A percentile compares a stretch with the other conserved stretches of the same genome.
phyloP scores from a whole-genome alignment of 2,113 vertebrate species.

The Solea senegalensis region DNA sequence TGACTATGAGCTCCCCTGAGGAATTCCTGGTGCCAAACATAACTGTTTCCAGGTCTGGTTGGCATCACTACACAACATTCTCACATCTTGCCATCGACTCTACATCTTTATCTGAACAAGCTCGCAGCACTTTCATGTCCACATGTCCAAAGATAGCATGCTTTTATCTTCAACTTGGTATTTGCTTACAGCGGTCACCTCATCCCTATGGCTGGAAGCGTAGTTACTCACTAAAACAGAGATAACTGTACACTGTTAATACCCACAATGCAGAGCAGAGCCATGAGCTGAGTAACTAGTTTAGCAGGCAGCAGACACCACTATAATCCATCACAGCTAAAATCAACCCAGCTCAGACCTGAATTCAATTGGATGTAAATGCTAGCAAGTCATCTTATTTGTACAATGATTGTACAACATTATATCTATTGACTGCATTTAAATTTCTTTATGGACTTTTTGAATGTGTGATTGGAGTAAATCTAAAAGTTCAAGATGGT shows the following conservation, averaged over 20 bases:
- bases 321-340: conserved; percentile 49
- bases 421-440: conserved; percentile 63
- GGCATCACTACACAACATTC: conserved; percentile 2
- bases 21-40: not conserved
- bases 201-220: conserved; percentile 19
- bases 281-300: not conserved
- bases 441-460: conserved; percentile 65
- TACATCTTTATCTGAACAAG: conserved; percentile 9
- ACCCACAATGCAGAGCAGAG: conserved; percentile 25
- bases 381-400: conserved; percentile 64
- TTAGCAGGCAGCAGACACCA: conserved; percentile 6
- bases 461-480: conserved; percentile 52
- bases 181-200: conserved; percentile 13
- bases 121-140: conserved; percentile 8
- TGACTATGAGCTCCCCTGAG: conserved; percentile 7
- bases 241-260: not conserved
- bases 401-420: conserved; percentile 65
- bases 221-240: conserved; percentile 21
- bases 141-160: not conserved
- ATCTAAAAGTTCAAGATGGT: conserved; percentile 68
- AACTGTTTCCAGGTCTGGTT: conserved; percentile 21
- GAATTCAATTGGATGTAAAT: conserved; percentile 65
- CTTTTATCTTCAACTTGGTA: conserved; percentile 1
- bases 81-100: not conserved
- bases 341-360: conserved; percentile 51